These are phyloP conservation scores for Centroberyx gerrardi DNA, from an alignment of 2,797 vertebrate species.

Conservation along the genomic window DNA sequence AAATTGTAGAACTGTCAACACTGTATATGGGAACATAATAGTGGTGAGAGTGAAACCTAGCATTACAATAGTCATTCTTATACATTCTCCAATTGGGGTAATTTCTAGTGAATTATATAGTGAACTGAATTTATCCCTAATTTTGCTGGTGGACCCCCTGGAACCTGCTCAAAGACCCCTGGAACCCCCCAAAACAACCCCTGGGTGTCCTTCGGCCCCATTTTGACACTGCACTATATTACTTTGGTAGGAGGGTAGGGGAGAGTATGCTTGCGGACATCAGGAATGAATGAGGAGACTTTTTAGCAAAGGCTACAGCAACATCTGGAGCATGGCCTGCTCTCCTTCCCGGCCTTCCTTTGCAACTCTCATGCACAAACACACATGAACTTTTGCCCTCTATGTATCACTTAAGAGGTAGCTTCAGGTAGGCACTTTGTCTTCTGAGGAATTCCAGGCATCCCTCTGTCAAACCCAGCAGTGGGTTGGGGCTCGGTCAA, in stretches of 20 bases:
- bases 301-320: slow-evolving; percentile 29
- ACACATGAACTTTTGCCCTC: slow-evolving; percentile 39
- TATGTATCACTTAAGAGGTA: background rate
- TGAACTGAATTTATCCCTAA: too few relatives aligned
- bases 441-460: slow-evolving; percentile 20
- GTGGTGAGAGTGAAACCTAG: too few relatives aligned
- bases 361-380: slow-evolving; percentile 12
- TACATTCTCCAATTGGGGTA: too few relatives aligned
- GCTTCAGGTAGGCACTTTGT: slow-evolving; percentile 23
- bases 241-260: background rate
- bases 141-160: too few relatives aligned
- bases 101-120: too few relatives aligned
- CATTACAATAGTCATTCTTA: too few relatives aligned
- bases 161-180: too few relatives aligned
- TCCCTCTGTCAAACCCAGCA: background rate
- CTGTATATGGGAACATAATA: too few relatives aligned
- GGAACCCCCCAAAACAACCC: too few relatives aligned
- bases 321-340: slow-evolving; percentile 56
- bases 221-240: background rate
- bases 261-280: background rate
- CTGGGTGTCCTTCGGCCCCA: too few relatives aligned
- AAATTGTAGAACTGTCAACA: too few relatives aligned
- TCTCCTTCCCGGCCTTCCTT: slow-evolving; percentile 10
- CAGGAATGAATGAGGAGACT: slow-evolving; percentile 31
- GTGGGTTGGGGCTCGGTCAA: background rate